Conservation (phyloP, 2,797 vertebrate genomes). For the Megalops cyprinoides region DNA sequence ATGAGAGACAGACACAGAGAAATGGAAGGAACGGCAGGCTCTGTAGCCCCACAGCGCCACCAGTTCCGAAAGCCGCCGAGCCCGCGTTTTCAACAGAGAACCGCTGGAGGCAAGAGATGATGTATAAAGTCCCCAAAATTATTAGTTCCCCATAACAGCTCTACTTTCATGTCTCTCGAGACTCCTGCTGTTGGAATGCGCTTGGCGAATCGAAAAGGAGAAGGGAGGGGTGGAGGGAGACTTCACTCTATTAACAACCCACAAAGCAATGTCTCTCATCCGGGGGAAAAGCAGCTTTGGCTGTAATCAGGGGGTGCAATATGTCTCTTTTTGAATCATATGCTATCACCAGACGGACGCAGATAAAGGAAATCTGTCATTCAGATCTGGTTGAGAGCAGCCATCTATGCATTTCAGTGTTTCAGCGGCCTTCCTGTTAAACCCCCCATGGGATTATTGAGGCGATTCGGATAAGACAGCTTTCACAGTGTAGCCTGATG, state of each 20-base stretch:
- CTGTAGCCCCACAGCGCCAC: not conserved
- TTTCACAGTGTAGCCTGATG: not conserved
- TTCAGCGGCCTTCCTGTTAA: constrained; percentile 16
- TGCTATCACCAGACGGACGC: constrained; percentile 21
- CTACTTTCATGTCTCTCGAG: constrained; percentile 46
- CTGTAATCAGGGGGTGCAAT: constrained; percentile 16
- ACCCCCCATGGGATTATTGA: not conserved
- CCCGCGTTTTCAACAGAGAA: constrained; percentile 20
- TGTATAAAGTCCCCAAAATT: constrained; percentile 43
- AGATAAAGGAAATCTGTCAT: not conserved
- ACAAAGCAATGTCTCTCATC: not conserved
- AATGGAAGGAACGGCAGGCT: not conserved
- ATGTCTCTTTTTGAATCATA: constrained; percentile 11
- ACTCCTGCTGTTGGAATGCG: constrained; percentile 25
- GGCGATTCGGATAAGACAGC: not conserved
- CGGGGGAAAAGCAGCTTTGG: not conserved
- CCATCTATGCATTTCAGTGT: not conserved
- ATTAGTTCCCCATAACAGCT: constrained; percentile 47
- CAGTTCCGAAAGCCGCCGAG: not conserved
- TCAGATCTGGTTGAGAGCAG: constrained; percentile 24
- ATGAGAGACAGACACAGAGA: not conserved
- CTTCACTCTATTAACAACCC: not conserved
- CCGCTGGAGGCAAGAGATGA: constrained; percentile 31
- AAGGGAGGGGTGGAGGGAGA: not conserved
- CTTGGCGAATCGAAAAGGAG: constrained; percentile 21